These are phyloP conservation scores for Apolygus lucorum DNA, from an alignment of 1,140 invertebrate genomes.

Conservation along the genomic window DNA sequence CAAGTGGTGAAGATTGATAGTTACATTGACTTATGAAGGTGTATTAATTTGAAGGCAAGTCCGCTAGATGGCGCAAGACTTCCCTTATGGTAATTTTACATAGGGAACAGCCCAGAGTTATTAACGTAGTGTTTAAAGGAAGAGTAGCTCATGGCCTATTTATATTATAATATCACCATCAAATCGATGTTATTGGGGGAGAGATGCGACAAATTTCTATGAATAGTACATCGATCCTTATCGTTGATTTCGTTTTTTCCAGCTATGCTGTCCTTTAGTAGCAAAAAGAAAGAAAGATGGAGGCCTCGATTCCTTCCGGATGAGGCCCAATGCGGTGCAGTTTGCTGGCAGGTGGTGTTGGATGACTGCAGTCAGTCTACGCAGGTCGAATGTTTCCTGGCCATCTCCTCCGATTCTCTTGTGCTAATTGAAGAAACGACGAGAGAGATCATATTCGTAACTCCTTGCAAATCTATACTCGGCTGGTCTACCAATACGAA, in stretches of 20 bases:
- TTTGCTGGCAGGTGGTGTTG: slow-evolving; percentile 66
- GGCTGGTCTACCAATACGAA: slow-evolving; percentile 65
- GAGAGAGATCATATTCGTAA: slow-evolving; percentile 75
- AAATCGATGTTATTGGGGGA: too few species aligned
- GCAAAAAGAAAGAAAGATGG: slow-evolving; percentile 59
- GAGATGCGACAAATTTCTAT: background rate
- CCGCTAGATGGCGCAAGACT: too few species aligned
- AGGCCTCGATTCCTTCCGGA: slow-evolving; percentile 57
- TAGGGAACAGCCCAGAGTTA: too few species aligned
- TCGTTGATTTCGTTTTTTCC: slow-evolving; percentile 33
- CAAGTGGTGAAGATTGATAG: too few species aligned
- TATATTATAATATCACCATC: too few species aligned
- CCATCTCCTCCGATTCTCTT: slow-evolving; percentile 76
- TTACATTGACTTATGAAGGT: too few species aligned
- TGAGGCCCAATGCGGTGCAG: slow-evolving; percentile 56
- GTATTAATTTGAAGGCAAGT: too few species aligned
- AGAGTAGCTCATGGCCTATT: too few species aligned
- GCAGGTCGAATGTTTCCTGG: slow-evolving; percentile 71
- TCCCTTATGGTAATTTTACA: too few species aligned
- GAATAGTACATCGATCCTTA: slow-evolving; percentile 18
- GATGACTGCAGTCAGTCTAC: slow-evolving; percentile 59
- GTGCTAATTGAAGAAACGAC: slow-evolving; percentile 77
- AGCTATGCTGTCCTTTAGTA: slow-evolving; percentile 59
- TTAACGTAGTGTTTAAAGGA: too few species aligned
- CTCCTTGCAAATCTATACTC: slow-evolving; percentile 73